A percentile compares a stretch with the other conserved stretches of the same genome.
Conservation (phyloP, 1,140 invertebrate species). For the Hydropsyche tenuis region DNA sequence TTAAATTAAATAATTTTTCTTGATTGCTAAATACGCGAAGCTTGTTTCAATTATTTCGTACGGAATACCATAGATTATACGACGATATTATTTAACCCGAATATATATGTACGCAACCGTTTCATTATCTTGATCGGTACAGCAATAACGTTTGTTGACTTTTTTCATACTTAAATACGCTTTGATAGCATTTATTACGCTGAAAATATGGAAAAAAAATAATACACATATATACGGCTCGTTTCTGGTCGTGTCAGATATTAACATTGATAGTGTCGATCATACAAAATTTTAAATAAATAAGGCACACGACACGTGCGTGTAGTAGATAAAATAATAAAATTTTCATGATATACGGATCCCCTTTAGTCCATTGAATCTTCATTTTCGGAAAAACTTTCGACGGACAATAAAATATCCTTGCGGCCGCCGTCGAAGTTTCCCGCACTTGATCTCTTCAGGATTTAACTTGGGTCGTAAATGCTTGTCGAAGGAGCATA, state of each 20-base stretch:
- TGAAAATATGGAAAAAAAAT: conserved; percentile 12
- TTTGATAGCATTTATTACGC: conserved; percentile 35
- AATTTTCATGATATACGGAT: conserved; percentile 17
- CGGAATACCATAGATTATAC: not conserved
- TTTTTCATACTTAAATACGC: conserved; percentile 24
- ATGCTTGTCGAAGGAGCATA: conserved; percentile 36
- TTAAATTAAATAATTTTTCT: not conserved
- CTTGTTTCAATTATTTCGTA: not conserved
- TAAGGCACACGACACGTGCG: not conserved
- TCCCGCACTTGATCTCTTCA: conserved; percentile 28
- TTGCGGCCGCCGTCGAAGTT: conserved; percentile 24
- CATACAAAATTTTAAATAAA: conserved; percentile 24
- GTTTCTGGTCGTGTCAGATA: conserved; percentile 36
- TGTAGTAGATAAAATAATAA: not conserved
- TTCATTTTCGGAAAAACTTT: conserved; percentile 26
- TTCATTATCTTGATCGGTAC: conserved; percentile 13
- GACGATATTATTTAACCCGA: not conserved
- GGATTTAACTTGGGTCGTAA: conserved; percentile 38
- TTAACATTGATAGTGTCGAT: conserved; percentile 38
- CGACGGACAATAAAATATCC: conserved; percentile 19
- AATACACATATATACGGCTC: not conserved
- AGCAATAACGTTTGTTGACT: conserved; percentile 30
- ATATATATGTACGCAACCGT: conserved; percentile 6
- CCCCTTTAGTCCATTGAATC: conserved; percentile 17
- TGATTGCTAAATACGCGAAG: not conserved